phyloP scores from a whole-genome alignment of 2,888 invertebrate genomes.

The Ormia ochracea region DNA sequence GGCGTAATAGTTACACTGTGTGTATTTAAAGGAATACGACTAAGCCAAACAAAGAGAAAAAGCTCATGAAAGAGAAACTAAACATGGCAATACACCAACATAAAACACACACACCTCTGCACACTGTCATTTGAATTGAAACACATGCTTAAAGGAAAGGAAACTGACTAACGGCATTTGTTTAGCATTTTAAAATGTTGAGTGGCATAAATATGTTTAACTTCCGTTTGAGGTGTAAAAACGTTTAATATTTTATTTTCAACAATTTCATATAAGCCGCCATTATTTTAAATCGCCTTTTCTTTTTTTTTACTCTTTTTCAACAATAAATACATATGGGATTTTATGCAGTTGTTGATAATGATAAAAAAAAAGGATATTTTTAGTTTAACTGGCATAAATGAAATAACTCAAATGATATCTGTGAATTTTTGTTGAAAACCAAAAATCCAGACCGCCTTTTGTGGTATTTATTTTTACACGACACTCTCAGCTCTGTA shows the following conservation, averaged over 20 bases:
- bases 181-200: slow-evolving; percentile 42
- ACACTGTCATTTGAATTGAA: neutral
- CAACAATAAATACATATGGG: neutral
- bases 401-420: neutral
- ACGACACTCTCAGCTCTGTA: too few relatives aligned
- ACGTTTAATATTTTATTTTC: slow-evolving; percentile 41
- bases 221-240: slow-evolving; percentile 55
- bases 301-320: neutral
- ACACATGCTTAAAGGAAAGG: slow-evolving; percentile 14
- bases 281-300: neutral
- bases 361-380: slow-evolving; percentile 5
- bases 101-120: neutral
- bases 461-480: too few relatives aligned
- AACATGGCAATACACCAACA: slow-evolving; percentile 1
- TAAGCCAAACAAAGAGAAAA: neutral
- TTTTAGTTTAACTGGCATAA: neutral
- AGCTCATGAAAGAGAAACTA: neutral
- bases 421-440: too few relatives aligned
- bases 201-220: slow-evolving; percentile 53
- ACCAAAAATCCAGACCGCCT: too few relatives aligned
- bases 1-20: slow-evolving; percentile 36
- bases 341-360: slow-evolving; percentile 1
- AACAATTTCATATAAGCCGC: slow-evolving; percentile 13
- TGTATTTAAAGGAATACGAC: neutral
- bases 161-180: slow-evolving; percentile 47